phyloP scores from a whole-genome alignment of 2,888 invertebrate genomes.

The Sesia bembeciformis region DNA sequence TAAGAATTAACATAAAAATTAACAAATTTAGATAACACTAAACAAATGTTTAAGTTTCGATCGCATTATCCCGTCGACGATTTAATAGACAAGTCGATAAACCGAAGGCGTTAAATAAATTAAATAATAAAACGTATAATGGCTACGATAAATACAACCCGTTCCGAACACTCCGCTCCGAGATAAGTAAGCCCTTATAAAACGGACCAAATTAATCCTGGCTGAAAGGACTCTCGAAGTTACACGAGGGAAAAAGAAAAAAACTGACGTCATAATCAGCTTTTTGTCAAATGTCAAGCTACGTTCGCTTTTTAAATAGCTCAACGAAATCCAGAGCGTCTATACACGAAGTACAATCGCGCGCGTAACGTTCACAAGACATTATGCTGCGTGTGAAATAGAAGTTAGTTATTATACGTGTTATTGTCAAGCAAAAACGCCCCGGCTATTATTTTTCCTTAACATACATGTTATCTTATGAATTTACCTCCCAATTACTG shows the following conservation, averaged over 20 bases:
- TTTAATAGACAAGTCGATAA: constrained; percentile 70
- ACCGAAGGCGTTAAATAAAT: constrained; percentile 68
- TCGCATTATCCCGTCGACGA: constrained; percentile 60
- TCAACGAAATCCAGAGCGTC: constrained; percentile 38
- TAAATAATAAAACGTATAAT: constrained; percentile 74
- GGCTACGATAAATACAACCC: constrained; percentile 68
- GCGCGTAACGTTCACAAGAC: constrained; percentile 2
- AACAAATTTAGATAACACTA: constrained; percentile 42
- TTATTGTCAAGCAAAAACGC: too few species aligned
- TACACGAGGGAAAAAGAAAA: constrained; percentile 42
- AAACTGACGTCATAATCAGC: constrained; percentile 72
- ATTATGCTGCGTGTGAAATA: too few species aligned
- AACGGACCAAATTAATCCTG: constrained; percentile 69
- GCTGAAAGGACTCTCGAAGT: constrained; percentile 55
- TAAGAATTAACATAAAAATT: constrained; percentile 19
- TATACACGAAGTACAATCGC: constrained; percentile 22
- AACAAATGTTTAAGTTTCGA: constrained; percentile 58
- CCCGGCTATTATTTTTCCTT: constrained; percentile 14
- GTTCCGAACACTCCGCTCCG: constrained; percentile 52
- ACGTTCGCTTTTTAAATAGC: constrained; percentile 61
- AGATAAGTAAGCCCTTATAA: constrained; percentile 72
- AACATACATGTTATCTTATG: constrained; percentile 42
- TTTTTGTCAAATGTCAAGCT: constrained; percentile 69
- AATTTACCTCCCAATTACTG: constrained; percentile 62
- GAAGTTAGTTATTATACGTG: too few species aligned